Conservation (phyloP, 2,113 vertebrate genomes). For the Phyllopteryx taeniolatus region DNA sequence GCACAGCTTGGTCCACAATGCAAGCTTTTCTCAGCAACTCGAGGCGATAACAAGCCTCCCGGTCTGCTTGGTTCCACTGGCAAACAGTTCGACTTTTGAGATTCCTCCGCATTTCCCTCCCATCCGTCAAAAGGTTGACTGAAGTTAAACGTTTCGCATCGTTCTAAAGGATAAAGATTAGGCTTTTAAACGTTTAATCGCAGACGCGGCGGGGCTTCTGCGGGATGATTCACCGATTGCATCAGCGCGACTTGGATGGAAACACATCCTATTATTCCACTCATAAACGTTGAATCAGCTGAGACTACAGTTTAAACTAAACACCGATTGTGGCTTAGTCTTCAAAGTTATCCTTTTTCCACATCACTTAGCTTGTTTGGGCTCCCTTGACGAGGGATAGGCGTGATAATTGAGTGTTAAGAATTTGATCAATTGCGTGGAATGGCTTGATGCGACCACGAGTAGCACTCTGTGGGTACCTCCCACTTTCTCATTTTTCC, state of each 20-base stretch:
- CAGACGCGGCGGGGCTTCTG: background rate
- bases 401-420: background rate
- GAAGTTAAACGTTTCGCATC: background rate
- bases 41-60: too few relatives aligned
- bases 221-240: background rate
- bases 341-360: background rate
- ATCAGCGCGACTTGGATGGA: background rate
- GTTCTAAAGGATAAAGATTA: background rate
- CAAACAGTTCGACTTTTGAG: background rate
- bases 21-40: too few relatives aligned
- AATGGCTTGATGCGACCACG: background rate
- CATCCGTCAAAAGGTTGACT: background rate
- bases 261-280: background rate
- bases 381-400: background rate
- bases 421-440: background rate
- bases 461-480: too few relatives aligned
- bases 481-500: too few relatives aligned
- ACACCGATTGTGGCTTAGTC: background rate
- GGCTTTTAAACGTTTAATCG: constrained; percentile 2
- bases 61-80: background rate
- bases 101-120: background rate
- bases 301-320: background rate
- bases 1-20: too few relatives aligned
- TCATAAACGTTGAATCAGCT: background rate
- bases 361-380: background rate